These are phyloP conservation scores for Bombus polaris DNA, from an alignment of 1,140 invertebrate species.

Conservation along the genomic window DNA sequence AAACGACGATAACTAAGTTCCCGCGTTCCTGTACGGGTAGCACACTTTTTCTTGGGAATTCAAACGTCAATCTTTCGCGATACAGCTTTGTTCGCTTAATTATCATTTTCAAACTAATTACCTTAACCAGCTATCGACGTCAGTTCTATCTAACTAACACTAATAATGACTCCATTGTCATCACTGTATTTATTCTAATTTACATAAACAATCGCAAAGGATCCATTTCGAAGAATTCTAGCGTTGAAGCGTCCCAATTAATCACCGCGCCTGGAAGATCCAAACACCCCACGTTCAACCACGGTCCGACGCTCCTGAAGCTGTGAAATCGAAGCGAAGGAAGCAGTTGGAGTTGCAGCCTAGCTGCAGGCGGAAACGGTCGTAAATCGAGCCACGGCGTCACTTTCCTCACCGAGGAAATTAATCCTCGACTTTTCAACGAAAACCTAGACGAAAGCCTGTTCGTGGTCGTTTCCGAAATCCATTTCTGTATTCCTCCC, in stretches of 20 bases:
- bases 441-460: no score
- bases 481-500: conserved; percentile 35
- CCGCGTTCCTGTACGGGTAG: no score
- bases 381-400: background rate
- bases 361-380: background rate
- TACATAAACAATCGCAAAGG: no score
- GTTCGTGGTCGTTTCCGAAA: conserved; percentile 32
- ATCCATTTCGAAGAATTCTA: no score
- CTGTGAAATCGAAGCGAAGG: background rate
- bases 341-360: background rate
- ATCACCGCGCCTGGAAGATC: no score
- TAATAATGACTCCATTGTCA: no score
- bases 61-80: background rate
- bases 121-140: background rate
- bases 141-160: no score
- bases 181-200: no score
- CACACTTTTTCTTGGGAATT: rapidly evolving
- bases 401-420: background rate
- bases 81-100: background rate
- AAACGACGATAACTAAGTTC: background rate
- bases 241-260: no score
- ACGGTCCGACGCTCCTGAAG: no score
- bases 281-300: no score
- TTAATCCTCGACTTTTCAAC: background rate
- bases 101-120: background rate